Evolutionary conservation across 2,888 invertebrate species (phyloP).

Genomic region (Polymixis flavicincta): DNA sequence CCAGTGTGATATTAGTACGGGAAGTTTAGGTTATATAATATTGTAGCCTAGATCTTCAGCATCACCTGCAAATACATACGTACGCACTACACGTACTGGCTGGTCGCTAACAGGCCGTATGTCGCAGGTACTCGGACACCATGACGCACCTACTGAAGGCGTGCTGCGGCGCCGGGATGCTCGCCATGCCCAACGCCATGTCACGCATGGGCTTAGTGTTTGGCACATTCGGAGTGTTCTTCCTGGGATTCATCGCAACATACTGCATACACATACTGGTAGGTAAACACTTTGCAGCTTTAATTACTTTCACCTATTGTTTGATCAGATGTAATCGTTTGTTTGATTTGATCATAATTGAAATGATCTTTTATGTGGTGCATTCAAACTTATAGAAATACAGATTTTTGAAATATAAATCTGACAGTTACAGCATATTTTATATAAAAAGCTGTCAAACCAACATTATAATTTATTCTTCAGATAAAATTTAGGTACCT

Average conservation of each 20-base stretch:
- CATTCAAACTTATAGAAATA: too few species aligned
- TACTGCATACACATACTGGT: conserved; percentile 94
- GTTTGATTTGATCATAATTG: too few species aligned
- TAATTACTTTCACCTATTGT: neutral
- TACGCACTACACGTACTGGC: neutral
- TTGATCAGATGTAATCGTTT: too few species aligned
- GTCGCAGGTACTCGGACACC: conserved; percentile 94
- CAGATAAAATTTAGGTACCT: too few species aligned
- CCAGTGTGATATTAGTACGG: neutral
- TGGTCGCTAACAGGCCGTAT: neutral
- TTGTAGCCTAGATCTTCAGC: neutral
- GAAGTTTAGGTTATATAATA: neutral
- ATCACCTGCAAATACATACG: neutral
- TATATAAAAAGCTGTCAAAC: too few species aligned
- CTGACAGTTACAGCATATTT: too few species aligned
- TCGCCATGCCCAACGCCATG: conserved; percentile 95
- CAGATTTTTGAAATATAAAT: too few species aligned
- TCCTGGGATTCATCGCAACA: conserved; percentile 92
- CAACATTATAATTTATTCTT: too few species aligned
- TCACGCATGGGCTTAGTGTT: conserved; percentile 90
- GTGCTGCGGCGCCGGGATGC: conserved; percentile 97
- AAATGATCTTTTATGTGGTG: too few species aligned
- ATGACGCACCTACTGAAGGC: conserved; percentile 97
- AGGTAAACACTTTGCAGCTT: conserved; percentile 65
- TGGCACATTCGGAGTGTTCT: conserved; percentile 90